Percentiles rank a stretch among this genome's conserved stretches.
Conservation (phyloP, 2,888 invertebrate species). For the Synanthedon formicaeformis region DNA sequence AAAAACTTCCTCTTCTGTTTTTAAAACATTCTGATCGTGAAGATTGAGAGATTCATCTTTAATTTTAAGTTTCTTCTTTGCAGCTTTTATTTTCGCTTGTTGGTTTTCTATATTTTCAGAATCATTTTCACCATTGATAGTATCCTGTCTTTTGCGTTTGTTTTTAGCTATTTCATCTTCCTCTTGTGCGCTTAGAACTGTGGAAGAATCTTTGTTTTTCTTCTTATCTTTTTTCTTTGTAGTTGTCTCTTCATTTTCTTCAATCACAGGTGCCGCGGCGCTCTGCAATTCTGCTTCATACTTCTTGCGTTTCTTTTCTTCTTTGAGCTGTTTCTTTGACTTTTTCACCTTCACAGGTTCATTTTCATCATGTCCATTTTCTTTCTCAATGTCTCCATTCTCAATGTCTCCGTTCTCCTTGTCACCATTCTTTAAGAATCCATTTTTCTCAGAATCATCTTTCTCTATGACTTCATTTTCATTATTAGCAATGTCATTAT, state of each 20-base stretch:
- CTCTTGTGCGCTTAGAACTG: constrained; percentile 19
- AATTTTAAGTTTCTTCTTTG: constrained; percentile 49
- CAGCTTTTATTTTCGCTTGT: constrained; percentile 24
- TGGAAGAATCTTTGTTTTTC: constrained; percentile 44
- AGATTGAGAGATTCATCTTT: constrained; percentile 47
- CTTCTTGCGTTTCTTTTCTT: constrained; percentile 57
- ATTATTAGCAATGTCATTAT: constrained; percentile 11
- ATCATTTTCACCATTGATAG: constrained; percentile 35
- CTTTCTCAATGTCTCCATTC: constrained; percentile 12
- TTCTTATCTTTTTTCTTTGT: constrained; percentile 60
- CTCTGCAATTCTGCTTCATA: constrained; percentile 59
- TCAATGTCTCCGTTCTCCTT: constrained; percentile 11
- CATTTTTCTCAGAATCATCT: constrained; percentile 15
- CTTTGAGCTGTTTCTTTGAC: constrained; percentile 58
- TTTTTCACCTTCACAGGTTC: constrained; percentile 27
- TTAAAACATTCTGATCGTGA: constrained; percentile 60
- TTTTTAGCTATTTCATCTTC: constrained; percentile 39
- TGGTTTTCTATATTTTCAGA: constrained; percentile 10
- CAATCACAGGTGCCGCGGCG: constrained; percentile 30
- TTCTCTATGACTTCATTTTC: constrained; percentile 6
- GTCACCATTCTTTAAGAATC: constrained; percentile 9
- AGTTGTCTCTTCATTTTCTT: constrained; percentile 21
- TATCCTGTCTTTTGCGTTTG: constrained; percentile 55
- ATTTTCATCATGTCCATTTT: constrained; percentile 9
- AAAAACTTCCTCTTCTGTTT: constrained; percentile 35